Percentiles rank a stretch among this genome's conserved stretches.
phyloP scores from a whole-genome alignment of 2,888 invertebrate genomes.

The Calliopum simillimum region DNA sequence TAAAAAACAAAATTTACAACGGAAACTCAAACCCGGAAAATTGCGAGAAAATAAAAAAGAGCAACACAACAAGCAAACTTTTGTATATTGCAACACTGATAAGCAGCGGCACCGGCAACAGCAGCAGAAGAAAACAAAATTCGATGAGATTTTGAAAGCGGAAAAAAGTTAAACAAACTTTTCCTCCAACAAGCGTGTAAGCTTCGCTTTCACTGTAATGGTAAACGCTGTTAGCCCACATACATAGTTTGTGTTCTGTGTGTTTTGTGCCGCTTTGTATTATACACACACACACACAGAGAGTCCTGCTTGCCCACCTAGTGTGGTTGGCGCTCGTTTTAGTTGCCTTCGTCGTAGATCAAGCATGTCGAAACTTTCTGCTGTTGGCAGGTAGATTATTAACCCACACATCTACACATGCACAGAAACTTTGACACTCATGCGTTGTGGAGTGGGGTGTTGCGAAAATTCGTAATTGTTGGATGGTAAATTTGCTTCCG shows the following conservation, averaged over 20 bases:
- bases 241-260: too few species aligned
- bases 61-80: constrained; percentile 20
- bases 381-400: constrained; percentile 26
- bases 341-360: not conserved
- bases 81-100: constrained; percentile 1
- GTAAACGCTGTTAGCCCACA: too few species aligned
- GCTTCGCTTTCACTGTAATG: too few species aligned
- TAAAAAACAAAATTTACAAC: not conserved
- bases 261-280: too few species aligned
- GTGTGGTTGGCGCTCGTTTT: too few species aligned
- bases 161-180: constrained; percentile 16
- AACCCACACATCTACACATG: not conserved
- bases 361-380: constrained; percentile 19
- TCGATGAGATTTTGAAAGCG: constrained; percentile 18
- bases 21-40: not conserved
- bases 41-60: not conserved
- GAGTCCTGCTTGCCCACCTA: too few species aligned
- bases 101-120: not conserved
- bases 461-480: too few species aligned
- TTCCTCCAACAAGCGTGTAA: not conserved
- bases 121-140: constrained; percentile 1
- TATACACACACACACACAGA: too few species aligned
- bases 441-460: too few species aligned
- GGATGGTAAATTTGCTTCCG: too few species aligned
- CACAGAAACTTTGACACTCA: not conserved